Conservation (phyloP, 2,888 invertebrate genomes). For the Apocheima hispidaria region DNA sequence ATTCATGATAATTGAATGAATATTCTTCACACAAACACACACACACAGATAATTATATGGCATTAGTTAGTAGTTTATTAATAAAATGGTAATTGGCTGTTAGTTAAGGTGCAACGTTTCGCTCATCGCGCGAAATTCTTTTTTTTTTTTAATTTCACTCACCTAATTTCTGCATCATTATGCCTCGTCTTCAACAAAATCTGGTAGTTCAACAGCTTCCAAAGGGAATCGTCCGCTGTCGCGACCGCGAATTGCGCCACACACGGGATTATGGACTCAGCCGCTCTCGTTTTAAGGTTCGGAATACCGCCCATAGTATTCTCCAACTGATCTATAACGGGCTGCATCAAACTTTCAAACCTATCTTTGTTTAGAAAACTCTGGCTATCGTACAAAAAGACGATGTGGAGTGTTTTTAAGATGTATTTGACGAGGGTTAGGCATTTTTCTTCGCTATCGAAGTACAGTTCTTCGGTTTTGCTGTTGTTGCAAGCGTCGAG, state of each 20-base stretch:
- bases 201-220: slow-evolving; percentile 96
- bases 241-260: slow-evolving; percentile 93
- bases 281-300: slow-evolving; percentile 86
- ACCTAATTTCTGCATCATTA: slow-evolving; percentile 89
- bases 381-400: slow-evolving; percentile 94
- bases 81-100: no score
- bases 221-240: slow-evolving; percentile 93
- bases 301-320: slow-evolving; percentile 89
- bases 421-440: slow-evolving; percentile 89
- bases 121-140: no score
- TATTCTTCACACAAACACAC: no score
- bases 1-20: no score
- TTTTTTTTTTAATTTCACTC: slow-evolving; percentile 27
- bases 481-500: slow-evolving; percentile 89
- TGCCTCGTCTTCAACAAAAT: slow-evolving; percentile 95
- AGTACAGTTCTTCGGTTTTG: slow-evolving; percentile 83
- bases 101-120: no score
- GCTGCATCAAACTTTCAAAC: slow-evolving; percentile 94
- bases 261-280: slow-evolving; percentile 90
- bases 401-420: slow-evolving; percentile 90
- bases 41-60: no score
- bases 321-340: slow-evolving; percentile 95
- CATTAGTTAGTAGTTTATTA: no score
- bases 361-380: slow-evolving; percentile 94
- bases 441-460: slow-evolving; percentile 85